Evolutionary conservation across 2,888 invertebrate species (phyloP), one percentile per base, ranked within the genome.

Genomic region (Lymantria dispar): DNA sequence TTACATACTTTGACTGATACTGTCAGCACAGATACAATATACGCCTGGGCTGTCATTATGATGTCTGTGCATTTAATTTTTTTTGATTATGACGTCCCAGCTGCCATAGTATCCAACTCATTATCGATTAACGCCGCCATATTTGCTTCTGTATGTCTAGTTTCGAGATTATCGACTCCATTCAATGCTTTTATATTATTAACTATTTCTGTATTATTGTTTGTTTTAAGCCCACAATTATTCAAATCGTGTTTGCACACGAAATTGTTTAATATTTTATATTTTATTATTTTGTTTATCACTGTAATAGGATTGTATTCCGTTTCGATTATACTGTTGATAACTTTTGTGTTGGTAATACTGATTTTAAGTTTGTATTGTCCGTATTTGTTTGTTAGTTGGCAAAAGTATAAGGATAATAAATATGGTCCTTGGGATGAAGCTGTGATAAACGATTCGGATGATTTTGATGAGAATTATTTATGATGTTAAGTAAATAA

Each of bases 341-440:
- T 86, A 58, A 91, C 95, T 57, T 96, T 95, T 79, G 65, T 94
- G 7, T 70, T 91, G 8, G 81, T 93, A 40, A 89, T 95, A 8
- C 57, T 94, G 9, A 93, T 96, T 70, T 89, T 97, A 37, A 95
- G 94, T 74, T 74, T 95, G 9, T 85, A 95, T 45, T 97, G 96
- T 74, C 97, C 97, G 0, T 76, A 93, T 3, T 92, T 95, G 77
- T 98, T 96, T 85, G 94, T 96, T 0, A 88, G 85, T 47, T 95
- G 95, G 91, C 96, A 97, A 74, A 94, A 91, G 37, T 94, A 95
- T 76, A 98, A 97, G 75, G 95, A 96, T 71, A 99, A 98, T 82
- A 98, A 98, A 58, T 96, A 98, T 83, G 99, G 99, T 0, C 99
- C 99, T 0, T 99, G 99, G 99, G 99, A 99, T 82, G 99, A 99